Evolutionary conservation across 2,113 vertebrate species (phyloP).

Genomic region (Cercopithecus mona): DNA sequence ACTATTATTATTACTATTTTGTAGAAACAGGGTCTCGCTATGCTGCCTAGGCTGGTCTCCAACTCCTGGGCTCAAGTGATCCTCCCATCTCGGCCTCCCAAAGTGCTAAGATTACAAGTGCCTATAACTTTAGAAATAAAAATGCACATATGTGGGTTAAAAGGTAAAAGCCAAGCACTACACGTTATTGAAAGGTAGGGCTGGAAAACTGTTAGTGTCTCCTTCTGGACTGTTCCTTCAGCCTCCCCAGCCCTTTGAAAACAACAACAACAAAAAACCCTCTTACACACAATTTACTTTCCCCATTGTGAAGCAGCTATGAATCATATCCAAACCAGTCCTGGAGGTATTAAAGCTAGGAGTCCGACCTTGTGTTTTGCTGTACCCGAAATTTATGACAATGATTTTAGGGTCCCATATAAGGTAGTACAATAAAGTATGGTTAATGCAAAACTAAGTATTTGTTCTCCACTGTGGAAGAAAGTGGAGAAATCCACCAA

Average conservation of each 20-base stretch:
- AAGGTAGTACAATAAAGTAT: constrained; percentile 6
- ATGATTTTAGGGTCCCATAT: neutral
- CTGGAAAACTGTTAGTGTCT: neutral
- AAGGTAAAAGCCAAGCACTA: neutral
- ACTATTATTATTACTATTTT: too few species aligned
- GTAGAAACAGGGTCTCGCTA: too few species aligned
- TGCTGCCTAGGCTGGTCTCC: too few species aligned
- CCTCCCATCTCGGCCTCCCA: too few species aligned
- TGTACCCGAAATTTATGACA: neutral
- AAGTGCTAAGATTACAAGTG: too few species aligned
- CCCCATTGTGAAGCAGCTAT: neutral
- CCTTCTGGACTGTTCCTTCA: neutral
- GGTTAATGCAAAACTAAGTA: neutral
- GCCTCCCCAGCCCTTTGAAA: neutral
- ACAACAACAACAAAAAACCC: neutral
- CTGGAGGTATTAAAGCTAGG: neutral
- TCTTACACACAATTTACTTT: neutral
- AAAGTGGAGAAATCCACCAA: neutral
- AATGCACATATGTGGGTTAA: neutral
- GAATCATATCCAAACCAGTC: neutral
- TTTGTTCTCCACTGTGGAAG: neutral
- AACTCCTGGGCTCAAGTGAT: too few species aligned
- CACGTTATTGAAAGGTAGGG: neutral
- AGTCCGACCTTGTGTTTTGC: neutral
- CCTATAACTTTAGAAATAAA: neutral